Evolutionary conservation across 2,113 vertebrate species (phyloP).

Genomic region (Pseudorasbora parva): DNA sequence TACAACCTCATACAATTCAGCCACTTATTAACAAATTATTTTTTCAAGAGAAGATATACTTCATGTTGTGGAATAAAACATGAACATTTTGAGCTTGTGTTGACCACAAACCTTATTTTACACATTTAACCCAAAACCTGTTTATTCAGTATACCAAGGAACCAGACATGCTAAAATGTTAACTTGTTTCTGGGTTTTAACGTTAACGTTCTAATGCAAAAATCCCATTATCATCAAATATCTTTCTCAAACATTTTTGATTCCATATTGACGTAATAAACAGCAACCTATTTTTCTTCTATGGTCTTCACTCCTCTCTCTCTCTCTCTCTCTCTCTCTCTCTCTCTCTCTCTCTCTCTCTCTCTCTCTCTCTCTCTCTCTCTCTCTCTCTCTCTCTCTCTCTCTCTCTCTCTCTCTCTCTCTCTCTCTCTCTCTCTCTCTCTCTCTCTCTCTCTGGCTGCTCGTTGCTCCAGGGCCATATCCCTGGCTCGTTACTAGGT

Average conservation of each 20-base stretch:
- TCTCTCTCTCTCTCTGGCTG: conserved; percentile 65
- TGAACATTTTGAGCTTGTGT: not conserved
- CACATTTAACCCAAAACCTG: not conserved
- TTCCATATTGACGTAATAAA: not conserved
- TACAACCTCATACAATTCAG: not conserved
- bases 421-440: conserved; percentile 35
- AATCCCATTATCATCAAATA: not conserved
- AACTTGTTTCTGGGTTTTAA: not conserved
- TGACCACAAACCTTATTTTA: not conserved
- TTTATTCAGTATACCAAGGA: not conserved
- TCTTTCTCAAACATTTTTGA: not conserved
- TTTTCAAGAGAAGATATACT: not conserved
- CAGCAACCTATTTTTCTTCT: conserved; percentile 1
- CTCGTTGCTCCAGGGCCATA: conserved; percentile 66
- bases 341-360: conserved; percentile 63
- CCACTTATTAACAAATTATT: not conserved
- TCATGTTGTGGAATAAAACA: not conserved
- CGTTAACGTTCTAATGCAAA: not conserved
- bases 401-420: not conserved
- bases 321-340: not conserved
- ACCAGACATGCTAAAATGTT: not conserved
- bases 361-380: not conserved
- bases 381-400: conserved; percentile 61
- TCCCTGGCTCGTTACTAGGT: conserved; percentile 73
- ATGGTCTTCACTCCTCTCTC: conserved; percentile 43